Base-by-base conservation (phyloP, 2,888 invertebrate species). In the Patella caerulea region DNA sequence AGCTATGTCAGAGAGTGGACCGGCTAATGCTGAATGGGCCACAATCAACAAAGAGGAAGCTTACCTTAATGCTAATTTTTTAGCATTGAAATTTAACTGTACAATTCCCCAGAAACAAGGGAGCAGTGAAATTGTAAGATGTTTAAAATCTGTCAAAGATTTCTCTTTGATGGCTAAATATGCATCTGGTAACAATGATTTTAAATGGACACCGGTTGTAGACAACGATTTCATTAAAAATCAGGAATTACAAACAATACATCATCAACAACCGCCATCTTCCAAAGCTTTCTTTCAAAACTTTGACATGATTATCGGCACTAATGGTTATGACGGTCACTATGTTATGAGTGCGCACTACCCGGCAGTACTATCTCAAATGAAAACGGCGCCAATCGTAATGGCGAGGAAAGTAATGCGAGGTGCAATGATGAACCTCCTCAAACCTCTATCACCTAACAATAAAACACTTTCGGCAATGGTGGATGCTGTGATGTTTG, bases 1-100 rank as follows among this genome's bases (percentile, higher is more conserved):
- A n/a, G 79, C 75, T 5, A 81, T 81, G 29, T 72, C 79, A 12
- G 73, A 79, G 24, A 77, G 79, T 14, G 87, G 87, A 45, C n/a
- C 72, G 4, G 34, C 74, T 45, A 74, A 53, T 11, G 54, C 72
- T 24, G 53, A 52, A 17, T 72, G 72, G 72, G 54, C 72, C 9
- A 45, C 45, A 45, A 45, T 0, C 45, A 45, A 4, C 45, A 45
- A 45, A 45, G 45, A 45, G 45, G 45, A 45, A 45, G 45, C 45
- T 9, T 45, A 45, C 45, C 1, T 45, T 45, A 45, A 45, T 45
- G 45, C 9, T 9, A 45, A 45, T 45, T 45, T 45, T 9, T 45
- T 45, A 45, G 45, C 45, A 45, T 45, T 45, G 9, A 45, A 45
- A 45, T 45, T 45, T 45, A 45, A 9, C 45, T 45, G 45, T 45